Conservation (phyloP, 1,140 invertebrate genomes). For the Helicoverpa armigera region DNA sequence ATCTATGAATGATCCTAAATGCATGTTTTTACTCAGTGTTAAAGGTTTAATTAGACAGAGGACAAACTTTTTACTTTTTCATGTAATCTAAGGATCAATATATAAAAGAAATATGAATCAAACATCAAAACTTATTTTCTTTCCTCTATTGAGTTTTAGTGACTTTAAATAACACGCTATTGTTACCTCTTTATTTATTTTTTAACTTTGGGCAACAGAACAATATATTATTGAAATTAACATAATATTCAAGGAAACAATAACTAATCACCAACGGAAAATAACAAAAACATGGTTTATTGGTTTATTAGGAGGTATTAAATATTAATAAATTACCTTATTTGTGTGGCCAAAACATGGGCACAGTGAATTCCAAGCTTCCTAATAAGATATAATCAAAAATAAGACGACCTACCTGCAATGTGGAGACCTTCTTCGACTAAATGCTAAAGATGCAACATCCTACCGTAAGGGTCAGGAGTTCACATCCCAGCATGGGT, state of each 20-base stretch:
- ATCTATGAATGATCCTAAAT: too few species aligned
- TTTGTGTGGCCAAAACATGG: not conserved
- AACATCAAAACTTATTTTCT: too few species aligned
- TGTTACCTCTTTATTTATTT: too few species aligned
- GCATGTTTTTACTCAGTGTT: too few species aligned
- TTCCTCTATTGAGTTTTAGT: too few species aligned
- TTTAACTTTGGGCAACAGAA: too few species aligned
- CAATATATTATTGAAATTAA: not conserved
- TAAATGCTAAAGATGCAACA: constrained; percentile 49
- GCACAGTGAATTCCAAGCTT: not conserved
- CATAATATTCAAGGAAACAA: not conserved
- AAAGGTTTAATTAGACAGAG: too few species aligned
- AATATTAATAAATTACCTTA: constrained; percentile 4
- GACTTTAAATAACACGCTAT: too few species aligned
- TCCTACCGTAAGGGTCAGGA: constrained; percentile 27
- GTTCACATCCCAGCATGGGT: constrained; percentile 39
- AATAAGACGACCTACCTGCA: constrained; percentile 10
- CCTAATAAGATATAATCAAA: constrained; percentile 21
- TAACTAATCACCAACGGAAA: not conserved
- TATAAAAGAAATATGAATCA: too few species aligned
- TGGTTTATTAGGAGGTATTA: not conserved
- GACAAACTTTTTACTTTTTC: too few species aligned
- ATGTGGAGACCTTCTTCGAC: constrained; percentile 3
- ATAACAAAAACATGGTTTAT: constrained; percentile 20
- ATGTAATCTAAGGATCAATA: too few species aligned